Evolutionary conservation across 1,140 invertebrate species (phyloP).

Genomic region (Propsilocerus akamusi): DNA sequence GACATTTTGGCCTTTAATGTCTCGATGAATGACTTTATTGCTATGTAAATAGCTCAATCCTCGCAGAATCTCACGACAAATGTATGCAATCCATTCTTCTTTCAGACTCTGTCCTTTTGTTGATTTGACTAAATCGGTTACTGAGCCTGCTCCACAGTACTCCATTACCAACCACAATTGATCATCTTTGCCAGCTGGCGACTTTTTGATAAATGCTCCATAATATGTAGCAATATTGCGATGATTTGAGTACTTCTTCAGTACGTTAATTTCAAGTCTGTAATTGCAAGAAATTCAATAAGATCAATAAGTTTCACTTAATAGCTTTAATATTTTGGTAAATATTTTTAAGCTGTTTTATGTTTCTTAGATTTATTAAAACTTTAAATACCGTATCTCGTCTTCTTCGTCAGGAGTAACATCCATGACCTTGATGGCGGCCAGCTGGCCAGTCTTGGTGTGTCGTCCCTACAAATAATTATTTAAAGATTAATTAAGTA

Average conservation of each 20-base stretch:
- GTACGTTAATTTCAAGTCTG: conserved; percentile 97
- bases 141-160: conserved; percentile 96
- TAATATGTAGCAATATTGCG: conserved; percentile 99
- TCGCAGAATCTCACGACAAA: conserved; percentile 91
- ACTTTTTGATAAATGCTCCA: conserved; percentile 99
- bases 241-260: conserved; percentile 98
- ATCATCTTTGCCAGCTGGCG: conserved; percentile 96
- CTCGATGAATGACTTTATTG: conserved; percentile 98
- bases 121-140: conserved; percentile 98
- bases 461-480: conserved; percentile 70
- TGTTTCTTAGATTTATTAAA: too few relatives aligned
- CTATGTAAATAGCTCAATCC: conserved; percentile 94
- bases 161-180: conserved; percentile 99
- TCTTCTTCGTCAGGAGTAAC: conserved; percentile 99
- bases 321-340: too few relatives aligned
- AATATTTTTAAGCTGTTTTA: too few relatives aligned
- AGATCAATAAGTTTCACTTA: too few relatives aligned
- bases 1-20: conserved; percentile 99
- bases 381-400: too few relatives aligned
- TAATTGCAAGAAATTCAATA: too few relatives aligned
- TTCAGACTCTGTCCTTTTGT: conserved; percentile 95
- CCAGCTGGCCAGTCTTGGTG: conserved; percentile 96
- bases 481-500: conserved; percentile 6
- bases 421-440: conserved; percentile 99
- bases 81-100: conserved; percentile 99